Base-by-base conservation (phyloP, 2,113 vertebrate genomes). In the Festucalex cinctus region DNA sequence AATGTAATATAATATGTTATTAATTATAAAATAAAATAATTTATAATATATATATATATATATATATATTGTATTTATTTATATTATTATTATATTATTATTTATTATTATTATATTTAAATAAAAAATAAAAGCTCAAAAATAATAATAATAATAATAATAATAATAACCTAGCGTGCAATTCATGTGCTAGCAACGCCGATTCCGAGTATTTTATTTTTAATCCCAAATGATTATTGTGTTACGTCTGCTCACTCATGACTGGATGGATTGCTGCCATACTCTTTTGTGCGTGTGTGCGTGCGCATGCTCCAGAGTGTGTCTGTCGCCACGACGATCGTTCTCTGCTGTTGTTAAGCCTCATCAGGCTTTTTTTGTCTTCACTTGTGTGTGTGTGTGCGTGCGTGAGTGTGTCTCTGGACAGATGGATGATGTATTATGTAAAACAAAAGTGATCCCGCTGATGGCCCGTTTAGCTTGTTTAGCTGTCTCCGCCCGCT, bases 381-480 rank as follows among this genome's bases (percentile, higher is more conserved):
- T 66, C 66, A 24, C 44, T 61, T 69, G 48, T 67, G 57, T 66
- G 48, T 46, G 66, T 65, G 32, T 53, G 53, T 39, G 58, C n/a
- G n/a, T n/a, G n/a, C n/a, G n/a, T n/a, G n/a, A n/a, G 37, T 63
- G 60, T 68, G 53, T 63, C 75, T 68, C 86, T 80, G 85, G 82
- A 87, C 91, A 89, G 89, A 91, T 91, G 89, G 88, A 88, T 85
- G 81, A 91, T 89, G 86, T 87, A 90, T 90, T 90, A 92, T 91
- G 88, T 89, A 91, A 89, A 91, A 88, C 86, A 88, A 85, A 62
- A 90, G 84, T 88, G 77, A 90, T 91, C 88, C 84, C 73, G 78
- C 82, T 90, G 86, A 87, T 88, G 88, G 88, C 78, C 81, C 85
- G 80, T 89, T 90, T 87, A 90, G 84, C 84, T 76, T 87, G 80